Base-by-base conservation (phyloP, 2,797 vertebrate species). In the Ficedula albicollis region DNA sequence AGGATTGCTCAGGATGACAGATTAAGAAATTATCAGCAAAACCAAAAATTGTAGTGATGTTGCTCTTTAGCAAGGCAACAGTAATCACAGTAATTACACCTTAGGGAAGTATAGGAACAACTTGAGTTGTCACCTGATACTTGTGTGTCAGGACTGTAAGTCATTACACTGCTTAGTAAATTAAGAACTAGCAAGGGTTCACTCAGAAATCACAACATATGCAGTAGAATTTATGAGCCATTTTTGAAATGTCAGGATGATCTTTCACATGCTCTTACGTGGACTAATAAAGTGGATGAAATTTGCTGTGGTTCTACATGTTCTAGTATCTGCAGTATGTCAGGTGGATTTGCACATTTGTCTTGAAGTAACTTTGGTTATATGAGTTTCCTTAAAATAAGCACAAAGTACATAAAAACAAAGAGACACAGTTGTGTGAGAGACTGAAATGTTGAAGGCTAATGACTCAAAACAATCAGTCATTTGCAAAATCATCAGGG, bases 21-120 rank as follows among this genome's bases (percentile, higher is more conserved):
- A 83, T 62, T 51, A 80, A 76, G 64, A 91, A 81, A 95, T 68
- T 80, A 89, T 22, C n/a, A 83, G 29, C 18, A 92, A 88, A 75
- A 0, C 2, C 3, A 54, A 83, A 72, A 34, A 34, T 54, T 56
- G 74, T 49, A 76, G 39, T 9, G 11, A 79, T 51, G 13, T 18
- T 6, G 1, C 11, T 22, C 3, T 52, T 83, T 20, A 62, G 30
- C 32, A 82, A 87, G 14, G 8, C 75, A 77, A 38, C 21, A 67
- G n/a, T 30, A 70, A 91, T 43, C 29, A 39, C 29, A 41, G 15
- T 52, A 64, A 80, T 36, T 56, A n/a, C 38, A 59, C 16, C 25
- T 59, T 20, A 66, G 20, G 22, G 7, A 19, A 77, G 43, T 1
- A 21, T 1, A 52, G 29, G 10, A 80, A 58, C 1, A 3, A 49